Base-by-base conservation (phyloP, 2,113 vertebrate genomes). In the Ursus arctos region DNA sequence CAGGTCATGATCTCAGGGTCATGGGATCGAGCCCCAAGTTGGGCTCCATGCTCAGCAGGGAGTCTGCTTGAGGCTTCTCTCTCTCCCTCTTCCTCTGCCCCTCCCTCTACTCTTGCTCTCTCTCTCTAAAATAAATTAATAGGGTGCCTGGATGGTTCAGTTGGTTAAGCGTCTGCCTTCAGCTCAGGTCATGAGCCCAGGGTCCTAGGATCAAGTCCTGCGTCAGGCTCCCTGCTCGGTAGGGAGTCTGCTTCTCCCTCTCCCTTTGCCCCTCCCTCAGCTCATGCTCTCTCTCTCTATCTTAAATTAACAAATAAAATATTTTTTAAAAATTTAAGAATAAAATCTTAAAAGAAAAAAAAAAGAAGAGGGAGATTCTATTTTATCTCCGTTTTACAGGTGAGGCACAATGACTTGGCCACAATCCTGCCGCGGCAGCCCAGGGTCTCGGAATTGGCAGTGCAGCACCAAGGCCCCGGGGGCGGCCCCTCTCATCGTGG, bases 211-310 rank as follows among this genome's bases (percentile, higher is more conserved):
- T 69, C 67, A 1, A 69, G 33, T 10, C 67, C 33, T 2, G 8
- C 0, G 1, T 36, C 1, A 4, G 67, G 18, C 33, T 69, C 33
- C 18, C 33, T 31, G 18, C 33, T 69, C 1, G 0, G 16, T 6
- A 4, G 33, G 18, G n/a, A 69, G 18, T 36, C 67, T 69, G 33
- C 33, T 69, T 43, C 33, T 19, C 65, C 63, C 63, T 67, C 28
- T 65, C 14, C 33, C 65, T 69, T 33, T 69, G 65, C 65, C 33
- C 1, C 15, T 33, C 33, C 65, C 7, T 7, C 65, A n/a, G 65
- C 65, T 69, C 15, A 18, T 1, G 33, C 33, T n/a, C 63, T 33
- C 6, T 16, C 28, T 67, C 6, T 16, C 28, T 67, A 33, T 69
- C 16, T 69, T 15, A n/a, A 69, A 69, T 19, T n/a, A 67, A n/a